Percentiles rank a stretch among this genome's conserved stretches.
These are phyloP conservation scores for Myzus persicae DNA, from an alignment of 1,140 invertebrate genomes.

Conservation along the genomic window DNA sequence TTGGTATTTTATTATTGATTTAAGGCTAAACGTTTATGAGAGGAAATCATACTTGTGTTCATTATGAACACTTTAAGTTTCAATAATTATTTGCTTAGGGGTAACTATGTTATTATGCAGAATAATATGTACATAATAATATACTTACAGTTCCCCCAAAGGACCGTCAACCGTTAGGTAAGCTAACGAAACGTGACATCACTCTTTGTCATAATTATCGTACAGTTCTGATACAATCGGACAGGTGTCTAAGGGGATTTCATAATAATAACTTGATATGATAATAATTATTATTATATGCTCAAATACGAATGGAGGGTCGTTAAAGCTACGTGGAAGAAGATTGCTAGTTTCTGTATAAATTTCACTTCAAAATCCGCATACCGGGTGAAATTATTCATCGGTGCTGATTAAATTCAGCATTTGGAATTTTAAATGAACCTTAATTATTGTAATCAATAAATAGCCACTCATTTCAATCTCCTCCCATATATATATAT, in stretches of 20 bases:
- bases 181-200: not conserved
- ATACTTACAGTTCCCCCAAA: not conserved
- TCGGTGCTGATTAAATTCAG: not conserved
- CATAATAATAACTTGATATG: not conserved
- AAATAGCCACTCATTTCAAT: not conserved
- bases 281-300: slow-evolving; percentile 24
- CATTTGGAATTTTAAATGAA: slow-evolving; percentile 28
- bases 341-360: not conserved
- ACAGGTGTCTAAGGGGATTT: not conserved
- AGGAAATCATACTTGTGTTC: no score
- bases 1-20: no score
- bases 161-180: not conserved
- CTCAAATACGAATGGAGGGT: not conserved
- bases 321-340: not conserved
- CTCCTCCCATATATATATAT: not conserved
- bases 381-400: not conserved
- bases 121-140: not conserved
- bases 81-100: not conserved
- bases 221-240: not conserved
- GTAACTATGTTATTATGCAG: not conserved
- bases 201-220: not conserved
- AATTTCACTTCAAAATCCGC: not conserved
- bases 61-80: not conserved
- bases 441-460: slow-evolving; percentile 45
- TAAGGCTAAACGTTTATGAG: no score